Evolutionary conservation across 2,888 invertebrate genomes (phyloP).

Genomic region (Mylabris sibirica): DNA sequence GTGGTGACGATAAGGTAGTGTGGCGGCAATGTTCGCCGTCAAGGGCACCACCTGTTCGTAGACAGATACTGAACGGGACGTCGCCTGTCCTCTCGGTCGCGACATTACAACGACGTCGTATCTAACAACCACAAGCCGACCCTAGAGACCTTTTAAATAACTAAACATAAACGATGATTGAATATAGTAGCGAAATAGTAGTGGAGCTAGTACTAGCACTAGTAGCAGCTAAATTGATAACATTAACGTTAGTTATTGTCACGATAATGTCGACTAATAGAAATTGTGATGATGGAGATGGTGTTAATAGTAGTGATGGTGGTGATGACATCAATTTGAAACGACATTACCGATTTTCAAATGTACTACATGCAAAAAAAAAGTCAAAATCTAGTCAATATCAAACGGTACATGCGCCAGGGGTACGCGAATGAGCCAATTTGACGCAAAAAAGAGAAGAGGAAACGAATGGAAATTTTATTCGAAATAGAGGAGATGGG

Average conservation of each 20-base stretch:
- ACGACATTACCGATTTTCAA: conserved; percentile 21
- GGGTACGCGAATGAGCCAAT: conserved; percentile 55
- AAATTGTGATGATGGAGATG: conserved; percentile 10
- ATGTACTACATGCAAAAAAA: conserved; percentile 40
- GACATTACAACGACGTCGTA: conserved; percentile 47
- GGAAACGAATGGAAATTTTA: conserved; percentile 61
- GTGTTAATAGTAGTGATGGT: conserved; percentile 9
- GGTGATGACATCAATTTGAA: conserved; percentile 9
- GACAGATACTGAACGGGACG: conserved; percentile 45
- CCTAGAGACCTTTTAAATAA: conserved; percentile 47
- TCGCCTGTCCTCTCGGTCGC: conserved; percentile 46
- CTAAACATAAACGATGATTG: conserved; percentile 31
- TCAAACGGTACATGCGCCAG: conserved; percentile 54
- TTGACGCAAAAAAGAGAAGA: conserved; percentile 56
- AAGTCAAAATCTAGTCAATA: conserved; percentile 52
- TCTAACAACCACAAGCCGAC: conserved; percentile 45
- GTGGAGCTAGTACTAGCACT: background rate
- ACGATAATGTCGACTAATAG: background rate
- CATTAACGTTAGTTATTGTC: conserved; percentile 22
- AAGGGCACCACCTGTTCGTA: conserved; percentile 57
- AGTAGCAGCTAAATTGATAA: background rate
- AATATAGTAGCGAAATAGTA: background rate
- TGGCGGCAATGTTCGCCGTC: conserved; percentile 39
- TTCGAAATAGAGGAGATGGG: conserved; percentile 51
- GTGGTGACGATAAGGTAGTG: conserved; percentile 12